phyloP scores from a whole-genome alignment of 1,140 invertebrate species.

The Melanaphis sacchari region DNA sequence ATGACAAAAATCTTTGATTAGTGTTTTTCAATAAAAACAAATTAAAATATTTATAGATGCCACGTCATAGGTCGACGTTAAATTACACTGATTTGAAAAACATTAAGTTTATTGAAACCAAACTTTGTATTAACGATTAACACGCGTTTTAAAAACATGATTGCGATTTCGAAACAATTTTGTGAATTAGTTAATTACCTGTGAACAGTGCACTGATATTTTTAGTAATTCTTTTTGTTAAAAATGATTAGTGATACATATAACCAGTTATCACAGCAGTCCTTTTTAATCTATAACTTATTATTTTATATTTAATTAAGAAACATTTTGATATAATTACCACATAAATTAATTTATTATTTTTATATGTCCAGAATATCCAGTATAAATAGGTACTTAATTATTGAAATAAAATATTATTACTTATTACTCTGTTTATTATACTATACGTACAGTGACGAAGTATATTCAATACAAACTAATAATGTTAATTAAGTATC shows the following conservation, averaged over 20 bases:
- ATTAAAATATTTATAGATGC: background rate
- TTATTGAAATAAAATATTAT: background rate
- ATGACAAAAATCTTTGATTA: background rate
- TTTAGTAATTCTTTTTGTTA: background rate
- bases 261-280: background rate
- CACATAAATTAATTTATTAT: background rate
- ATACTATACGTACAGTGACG: background rate
- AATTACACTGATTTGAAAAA: background rate
- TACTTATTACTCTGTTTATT: background rate
- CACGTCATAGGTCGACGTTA: background rate
- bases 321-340: background rate
- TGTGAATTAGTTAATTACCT: background rate
- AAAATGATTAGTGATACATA: background rate
- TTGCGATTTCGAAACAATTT: background rate
- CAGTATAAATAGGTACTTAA: background rate
- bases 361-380: background rate
- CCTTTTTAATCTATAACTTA: background rate
- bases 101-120: background rate
- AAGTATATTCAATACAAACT: background rate
- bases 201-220: background rate
- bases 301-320: background rate
- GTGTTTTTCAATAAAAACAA: background rate
- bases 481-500: background rate
- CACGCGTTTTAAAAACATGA: background rate
- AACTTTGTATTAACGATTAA: background rate